These are phyloP conservation scores for Antechinus flavipes DNA, from an alignment of 2,113 vertebrate species.

Conservation along the genomic window DNA sequence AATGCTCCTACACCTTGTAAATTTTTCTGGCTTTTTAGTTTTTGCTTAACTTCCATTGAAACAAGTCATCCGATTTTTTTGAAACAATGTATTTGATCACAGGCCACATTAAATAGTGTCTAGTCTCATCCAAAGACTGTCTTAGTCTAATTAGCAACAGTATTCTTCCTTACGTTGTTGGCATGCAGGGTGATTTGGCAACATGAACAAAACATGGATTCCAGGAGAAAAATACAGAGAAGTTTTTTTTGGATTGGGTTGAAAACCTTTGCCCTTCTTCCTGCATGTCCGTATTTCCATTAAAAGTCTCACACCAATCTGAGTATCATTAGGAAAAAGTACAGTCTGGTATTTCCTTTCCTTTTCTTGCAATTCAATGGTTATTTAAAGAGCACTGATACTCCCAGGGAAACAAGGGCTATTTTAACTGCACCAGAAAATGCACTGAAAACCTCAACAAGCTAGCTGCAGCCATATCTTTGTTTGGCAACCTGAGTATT, in stretches of 20 bases:
- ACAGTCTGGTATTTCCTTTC: slow-evolving; percentile 41
- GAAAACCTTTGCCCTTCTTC: slow-evolving; percentile 68
- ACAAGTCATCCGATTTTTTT: slow-evolving; percentile 18
- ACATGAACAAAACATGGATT: slow-evolving; percentile 64
- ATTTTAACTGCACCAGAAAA: slow-evolving; percentile 77
- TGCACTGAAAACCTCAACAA: slow-evolving; percentile 79
- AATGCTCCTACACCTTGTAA: background rate
- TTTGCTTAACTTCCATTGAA: background rate
- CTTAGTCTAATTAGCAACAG: slow-evolving; percentile 49
- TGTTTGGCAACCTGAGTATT: slow-evolving; percentile 84
- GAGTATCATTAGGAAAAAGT: slow-evolving; percentile 64
- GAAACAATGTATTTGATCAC: slow-evolving; percentile 49
- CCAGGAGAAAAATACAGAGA: slow-evolving; percentile 47
- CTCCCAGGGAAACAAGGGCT: slow-evolving; percentile 68
- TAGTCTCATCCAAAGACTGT: slow-evolving; percentile 52
- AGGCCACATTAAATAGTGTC: slow-evolving; percentile 57
- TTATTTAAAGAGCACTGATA: slow-evolving; percentile 71
- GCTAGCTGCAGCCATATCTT: slow-evolving; percentile 80
- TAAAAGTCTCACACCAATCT: slow-evolving; percentile 47
- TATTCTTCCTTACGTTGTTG: slow-evolving; percentile 30
- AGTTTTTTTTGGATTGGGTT: slow-evolving; percentile 45
- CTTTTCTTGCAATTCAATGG: slow-evolving; percentile 63
- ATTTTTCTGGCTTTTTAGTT: background rate
- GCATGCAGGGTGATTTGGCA: slow-evolving; percentile 31
- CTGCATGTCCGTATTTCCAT: slow-evolving; percentile 70